Base-by-base conservation (phyloP, 2,797 vertebrate species). In the Scolopax rusticola region DNA sequence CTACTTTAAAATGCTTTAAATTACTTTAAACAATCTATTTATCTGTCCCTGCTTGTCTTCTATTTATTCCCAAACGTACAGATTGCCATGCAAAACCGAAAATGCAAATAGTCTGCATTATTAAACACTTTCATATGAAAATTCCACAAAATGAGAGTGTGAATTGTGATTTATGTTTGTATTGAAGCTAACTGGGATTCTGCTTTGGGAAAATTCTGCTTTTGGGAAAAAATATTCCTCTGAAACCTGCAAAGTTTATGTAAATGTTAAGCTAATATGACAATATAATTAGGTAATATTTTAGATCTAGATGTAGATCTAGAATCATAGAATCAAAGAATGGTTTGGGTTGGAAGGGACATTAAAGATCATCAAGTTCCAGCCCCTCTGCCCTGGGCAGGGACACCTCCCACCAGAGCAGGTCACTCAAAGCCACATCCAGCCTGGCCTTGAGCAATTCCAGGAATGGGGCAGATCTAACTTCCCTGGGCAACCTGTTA, bases 41-140 rank as follows among this genome's bases (percentile, higher is more conserved):
- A 23, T 75, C 32, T 57, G 8, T 57, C 23, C 20, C 32, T 81
- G n/a, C 30, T 74, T 83, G 28, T 27, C 28, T 93, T 78, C 61
- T 65, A 18, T 76, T 92, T 94, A 71, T 90, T 89, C 54, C 28
- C 50, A 74, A 56, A 50, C 2, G 4, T 50, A 40, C 38, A 83
- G 65, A 81, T 86, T 75, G 56, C 69, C 38, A 41, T 45, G 10
- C 75, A 74, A 84, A 93, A 85, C 47, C 4, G 3, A 94, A 95
- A 94, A 79, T 76, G 71, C 75, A 91, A 91, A 53, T 79, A 82
- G 47, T 84, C 56, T 87, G 74, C 78, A 83, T 89, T 92, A 95
- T 87, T 91, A 82, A 82, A 60, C 79, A 69, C 64, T 83, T 84
- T 68, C 61, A 8, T 33, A 59, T 56, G 60, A 79, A 67, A 48